Evolutionary conservation across 2,113 vertebrate genomes (phyloP).

Genomic region (Nothoprocta pentlandii): DNA sequence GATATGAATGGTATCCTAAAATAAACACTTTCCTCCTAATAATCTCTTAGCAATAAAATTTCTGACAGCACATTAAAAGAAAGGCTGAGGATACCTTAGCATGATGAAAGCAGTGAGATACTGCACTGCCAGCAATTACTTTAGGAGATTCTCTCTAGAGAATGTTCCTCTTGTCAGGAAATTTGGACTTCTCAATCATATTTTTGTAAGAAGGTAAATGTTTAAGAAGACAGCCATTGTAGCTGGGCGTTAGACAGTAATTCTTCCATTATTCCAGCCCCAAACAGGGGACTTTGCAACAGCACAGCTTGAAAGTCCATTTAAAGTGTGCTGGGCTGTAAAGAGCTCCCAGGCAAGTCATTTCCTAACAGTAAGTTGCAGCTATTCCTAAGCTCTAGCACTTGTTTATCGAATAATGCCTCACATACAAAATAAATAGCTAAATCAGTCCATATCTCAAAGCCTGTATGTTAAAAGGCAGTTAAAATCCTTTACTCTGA

Average conservation of each 20-base stretch:
- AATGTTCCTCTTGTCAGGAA: background rate
- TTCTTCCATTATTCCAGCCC: background rate
- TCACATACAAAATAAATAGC: background rate
- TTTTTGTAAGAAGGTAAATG: background rate
- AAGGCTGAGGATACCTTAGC: background rate
- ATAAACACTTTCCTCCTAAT: background rate
- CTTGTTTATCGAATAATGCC: background rate
- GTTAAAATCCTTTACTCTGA: background rate
- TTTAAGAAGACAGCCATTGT: background rate
- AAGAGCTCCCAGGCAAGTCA: conserved; percentile 22
- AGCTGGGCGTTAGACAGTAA: background rate
- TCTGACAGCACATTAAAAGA: background rate
- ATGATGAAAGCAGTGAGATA: background rate
- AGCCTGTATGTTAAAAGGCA: background rate
- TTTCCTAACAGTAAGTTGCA: conserved; percentile 29
- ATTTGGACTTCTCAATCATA: background rate
- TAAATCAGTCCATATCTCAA: background rate
- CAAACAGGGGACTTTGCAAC: background rate
- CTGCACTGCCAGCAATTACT: background rate
- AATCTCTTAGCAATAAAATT: background rate
- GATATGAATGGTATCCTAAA: background rate
- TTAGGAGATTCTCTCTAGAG: background rate
- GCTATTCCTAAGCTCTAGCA: conserved; percentile 20
- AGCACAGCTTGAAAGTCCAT: conserved; percentile 53
- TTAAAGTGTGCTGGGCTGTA: conserved; percentile 8